A percentile compares a stretch with the other conserved stretches of the same genome.
Conservation (phyloP, 2,888 invertebrate genomes). For the Aporophyla nigra region DNA sequence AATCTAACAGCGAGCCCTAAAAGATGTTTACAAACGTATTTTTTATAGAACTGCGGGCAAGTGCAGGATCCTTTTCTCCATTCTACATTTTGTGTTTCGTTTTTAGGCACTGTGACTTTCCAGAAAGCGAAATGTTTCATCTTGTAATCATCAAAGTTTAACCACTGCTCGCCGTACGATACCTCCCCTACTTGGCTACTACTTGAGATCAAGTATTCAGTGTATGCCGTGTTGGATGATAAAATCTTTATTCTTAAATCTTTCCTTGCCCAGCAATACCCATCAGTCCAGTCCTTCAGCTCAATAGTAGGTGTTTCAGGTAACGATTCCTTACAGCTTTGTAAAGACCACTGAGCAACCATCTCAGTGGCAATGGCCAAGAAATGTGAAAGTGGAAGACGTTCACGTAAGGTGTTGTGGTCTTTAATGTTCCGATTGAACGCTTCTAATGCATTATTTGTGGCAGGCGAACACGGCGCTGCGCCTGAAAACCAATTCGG, state of each 20-base stretch:
- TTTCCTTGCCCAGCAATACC: conserved; percentile 38
- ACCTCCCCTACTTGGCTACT: conserved; percentile 18
- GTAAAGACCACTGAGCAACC: conserved; percentile 41
- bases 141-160: conserved; percentile 37
- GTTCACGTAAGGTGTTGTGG: conserved; percentile 44
- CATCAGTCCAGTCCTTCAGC: conserved; percentile 41
- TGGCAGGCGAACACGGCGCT: conserved; percentile 27
- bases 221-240: conserved; percentile 21
- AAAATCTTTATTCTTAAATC: background rate
- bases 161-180: conserved; percentile 22
- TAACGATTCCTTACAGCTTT: conserved; percentile 10
- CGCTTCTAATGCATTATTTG: conserved; percentile 31
- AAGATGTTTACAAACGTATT: conserved; percentile 10
- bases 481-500: conserved; percentile 44
- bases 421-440: conserved; percentile 39
- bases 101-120: conserved; percentile 25
- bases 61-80: conserved; percentile 28
- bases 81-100: conserved; percentile 11
- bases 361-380: conserved; percentile 31
- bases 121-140: conserved; percentile 26
- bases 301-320: conserved; percentile 16
- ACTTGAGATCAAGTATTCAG: conserved; percentile 24
- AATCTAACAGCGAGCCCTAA: conserved; percentile 1
- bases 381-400: conserved; percentile 38
- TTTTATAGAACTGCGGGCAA: conserved; percentile 31